Percentiles rank a stretch among this genome's conserved stretches.
These are phyloP conservation scores for Dorcus parallelipipedus DNA, from an alignment of 2,888 invertebrate genomes.

Conservation along the genomic window DNA sequence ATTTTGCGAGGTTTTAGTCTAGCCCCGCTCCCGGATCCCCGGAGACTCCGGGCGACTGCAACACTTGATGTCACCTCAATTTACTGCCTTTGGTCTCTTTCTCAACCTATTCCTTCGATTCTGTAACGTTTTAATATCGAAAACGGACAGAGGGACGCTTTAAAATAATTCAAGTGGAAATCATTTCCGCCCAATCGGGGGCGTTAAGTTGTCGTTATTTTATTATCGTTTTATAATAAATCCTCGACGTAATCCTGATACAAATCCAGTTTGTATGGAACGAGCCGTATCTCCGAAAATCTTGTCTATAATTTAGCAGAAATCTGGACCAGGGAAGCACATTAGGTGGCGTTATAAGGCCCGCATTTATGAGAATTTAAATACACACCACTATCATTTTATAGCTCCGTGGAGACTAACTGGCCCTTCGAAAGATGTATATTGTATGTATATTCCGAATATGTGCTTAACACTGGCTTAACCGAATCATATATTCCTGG, in stretches of 20 bases:
- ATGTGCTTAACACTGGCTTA: slow-evolving; percentile 30
- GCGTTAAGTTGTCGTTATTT: too few relatives aligned
- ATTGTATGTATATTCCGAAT: slow-evolving; percentile 31
- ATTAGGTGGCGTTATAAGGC: slow-evolving; percentile 36
- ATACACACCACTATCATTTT: slow-evolving; percentile 37
- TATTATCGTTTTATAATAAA: too few relatives aligned
- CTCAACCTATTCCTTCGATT: background rate
- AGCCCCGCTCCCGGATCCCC: background rate
- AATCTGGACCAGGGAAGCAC: slow-evolving; percentile 32
- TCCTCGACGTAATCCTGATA: too few relatives aligned
- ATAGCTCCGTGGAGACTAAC: slow-evolving; percentile 31
- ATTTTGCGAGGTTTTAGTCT: slow-evolving; percentile 2
- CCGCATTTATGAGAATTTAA: slow-evolving; percentile 38
- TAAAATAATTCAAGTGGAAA: too few relatives aligned
- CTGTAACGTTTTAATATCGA: background rate
- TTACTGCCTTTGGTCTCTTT: background rate
- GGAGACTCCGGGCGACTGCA: background rate
- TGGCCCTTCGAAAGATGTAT: slow-evolving; percentile 35
- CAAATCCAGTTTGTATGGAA: background rate
- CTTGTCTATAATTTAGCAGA: slow-evolving; percentile 34
- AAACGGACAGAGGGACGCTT: background rate
- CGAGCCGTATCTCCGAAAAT: slow-evolving; percentile 23
- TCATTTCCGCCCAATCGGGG: too few relatives aligned
- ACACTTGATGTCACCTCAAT: slow-evolving; percentile 1
- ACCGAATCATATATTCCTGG: slow-evolving; percentile 33